Percentiles rank a stretch among this genome's conserved stretches.
These are phyloP conservation scores for Petrocephalus schoutedeni DNA, from an alignment of 2,797 vertebrate species.

Conservation along the genomic window DNA sequence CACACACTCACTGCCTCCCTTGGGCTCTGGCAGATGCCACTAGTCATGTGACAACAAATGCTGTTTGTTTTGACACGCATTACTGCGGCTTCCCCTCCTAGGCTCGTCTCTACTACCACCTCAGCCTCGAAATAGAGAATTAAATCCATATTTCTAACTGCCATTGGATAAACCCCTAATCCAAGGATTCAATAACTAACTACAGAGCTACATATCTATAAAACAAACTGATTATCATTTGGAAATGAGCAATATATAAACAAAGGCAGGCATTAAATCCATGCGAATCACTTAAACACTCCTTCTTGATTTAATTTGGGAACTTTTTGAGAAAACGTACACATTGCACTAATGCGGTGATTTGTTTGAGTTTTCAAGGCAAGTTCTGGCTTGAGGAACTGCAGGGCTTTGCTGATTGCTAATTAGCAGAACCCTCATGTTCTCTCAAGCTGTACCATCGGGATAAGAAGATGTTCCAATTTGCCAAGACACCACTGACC, in stretches of 20 bases:
- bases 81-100: not conserved
- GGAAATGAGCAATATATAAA: too few relatives aligned
- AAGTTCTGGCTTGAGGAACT: not conserved
- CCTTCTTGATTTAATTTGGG: not conserved
- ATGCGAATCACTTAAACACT: not conserved
- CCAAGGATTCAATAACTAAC: slow-evolving; percentile 51
- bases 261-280: not conserved
- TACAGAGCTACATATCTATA: not conserved
- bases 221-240: too few relatives aligned
- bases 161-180: slow-evolving; percentile 62
- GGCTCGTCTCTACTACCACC: not conserved
- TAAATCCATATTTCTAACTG: slow-evolving; percentile 54
- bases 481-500: not conserved
- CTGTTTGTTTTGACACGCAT: not conserved
- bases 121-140: slow-evolving; percentile 23
- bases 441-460: not conserved
- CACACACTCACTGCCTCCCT: not conserved
- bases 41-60: not conserved
- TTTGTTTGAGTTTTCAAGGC: not conserved
- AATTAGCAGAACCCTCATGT: not conserved
- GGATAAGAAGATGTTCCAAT: not conserved
- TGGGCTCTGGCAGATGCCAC: not conserved
- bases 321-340: not conserved
- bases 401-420: not conserved
- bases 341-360: not conserved